Evolutionary conservation across 2,113 vertebrate genomes (phyloP), one percentile per base, ranked within the genome.

Genomic region (Leuciscus idus): DNA sequence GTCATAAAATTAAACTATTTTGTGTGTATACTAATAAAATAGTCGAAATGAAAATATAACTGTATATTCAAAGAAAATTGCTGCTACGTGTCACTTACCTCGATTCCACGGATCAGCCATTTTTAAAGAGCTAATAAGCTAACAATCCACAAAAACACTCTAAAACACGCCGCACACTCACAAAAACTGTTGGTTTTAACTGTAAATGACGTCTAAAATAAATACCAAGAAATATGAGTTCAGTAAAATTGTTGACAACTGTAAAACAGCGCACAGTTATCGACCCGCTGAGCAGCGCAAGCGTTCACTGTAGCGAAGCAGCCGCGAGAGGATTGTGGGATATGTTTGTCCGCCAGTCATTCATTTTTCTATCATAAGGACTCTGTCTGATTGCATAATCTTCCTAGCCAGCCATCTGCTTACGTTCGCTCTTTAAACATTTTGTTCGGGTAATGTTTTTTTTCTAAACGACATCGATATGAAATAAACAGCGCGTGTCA

Each of bases 21-120:
- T 11, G 21, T 11, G 55, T 10, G 7, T 21, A 59, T 15, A 39
- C 52, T 12, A 39, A 15, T n/a, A n/a, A 6, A 78, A 59, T 6
- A 59, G 19, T 5, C 3, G 2, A 59, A 59, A 59, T 36, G 1
- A 79, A 59, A 59, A 39, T 3, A 36, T 3, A 8, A 46, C 6
- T 50, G 15, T n/a, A 48, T 68, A 55, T 68, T 19, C n/a, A 33
- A 52, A 52, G 19, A 70, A 50, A 68, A 50, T 11, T 55, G 36
- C 28, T 55, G 36, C 84, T 84, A 82, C 89, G 87, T 90, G 89
- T 88, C 84, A 90, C 87, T 89, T 39, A 90, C 89, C 89, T 55
- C 89, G 86, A 83, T 85, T 90, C 89, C 89, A 90, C 11, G 86
- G 74, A 83, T 90, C 89, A 79, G 87, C 87, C 89, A 90, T 90